These are phyloP conservation scores for Semicossyphus pulcher DNA, from an alignment of 2,113 vertebrate genomes.

Conservation along the genomic window DNA sequence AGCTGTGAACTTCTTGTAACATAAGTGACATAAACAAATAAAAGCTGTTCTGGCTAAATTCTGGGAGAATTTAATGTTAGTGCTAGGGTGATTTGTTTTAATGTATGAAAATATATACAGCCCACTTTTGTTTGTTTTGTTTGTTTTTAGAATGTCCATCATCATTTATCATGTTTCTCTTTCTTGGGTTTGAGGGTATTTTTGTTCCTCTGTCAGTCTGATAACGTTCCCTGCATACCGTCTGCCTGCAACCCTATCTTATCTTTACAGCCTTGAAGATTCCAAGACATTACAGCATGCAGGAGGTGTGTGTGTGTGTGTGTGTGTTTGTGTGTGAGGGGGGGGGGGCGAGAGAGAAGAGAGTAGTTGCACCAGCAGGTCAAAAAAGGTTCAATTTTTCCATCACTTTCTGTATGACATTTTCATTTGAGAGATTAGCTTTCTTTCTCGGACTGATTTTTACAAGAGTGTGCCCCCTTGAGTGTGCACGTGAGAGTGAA, in stretches of 20 bases:
- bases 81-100: neutral
- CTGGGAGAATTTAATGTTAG: no score
- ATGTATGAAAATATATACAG: no score
- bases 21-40: no score
- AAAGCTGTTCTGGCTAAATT: neutral
- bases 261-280: conserved; percentile 34
- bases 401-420: neutral
- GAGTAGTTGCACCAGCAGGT: neutral
- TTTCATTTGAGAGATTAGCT: neutral
- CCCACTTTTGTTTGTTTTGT: no score
- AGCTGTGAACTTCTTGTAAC: no score
- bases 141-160: no score
- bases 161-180: neutral
- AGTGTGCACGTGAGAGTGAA: neutral
- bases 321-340: neutral
- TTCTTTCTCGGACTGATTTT: neutral
- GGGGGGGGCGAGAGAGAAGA: no score
- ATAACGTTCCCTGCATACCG: neutral
- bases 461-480: neutral
- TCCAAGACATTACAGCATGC: conserved; percentile 13
- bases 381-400: neutral
- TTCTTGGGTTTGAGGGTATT: no score
- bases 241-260: neutral
- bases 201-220: neutral
- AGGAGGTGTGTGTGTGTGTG: neutral